Percentiles rank a stretch among this genome's conserved stretches.
phyloP scores from a whole-genome alignment of 2,113 vertebrate genomes.

The Oryzias curvinotus region DNA sequence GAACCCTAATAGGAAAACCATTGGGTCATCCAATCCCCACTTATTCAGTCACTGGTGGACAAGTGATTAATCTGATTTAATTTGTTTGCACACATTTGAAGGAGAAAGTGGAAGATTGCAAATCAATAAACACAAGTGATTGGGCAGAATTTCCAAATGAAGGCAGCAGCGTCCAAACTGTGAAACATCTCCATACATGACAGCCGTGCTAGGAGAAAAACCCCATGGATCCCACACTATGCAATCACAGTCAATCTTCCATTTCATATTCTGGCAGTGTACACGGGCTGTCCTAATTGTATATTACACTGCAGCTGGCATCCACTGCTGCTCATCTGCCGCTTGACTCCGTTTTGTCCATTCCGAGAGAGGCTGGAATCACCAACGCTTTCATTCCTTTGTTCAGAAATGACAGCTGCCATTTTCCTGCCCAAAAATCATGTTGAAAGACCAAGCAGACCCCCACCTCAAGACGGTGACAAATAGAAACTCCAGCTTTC shows the following conservation, averaged over 20 bases:
- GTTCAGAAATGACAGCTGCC: slow-evolving; percentile 57
- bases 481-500: slow-evolving; percentile 10
- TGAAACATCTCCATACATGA: slow-evolving; percentile 8
- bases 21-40: too few relatives aligned
- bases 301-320: slow-evolving; percentile 61
- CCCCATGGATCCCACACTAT: slow-evolving; percentile 11
- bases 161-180: slow-evolving; percentile 4
- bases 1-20: too few relatives aligned
- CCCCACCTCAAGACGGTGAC: slow-evolving; percentile 17
- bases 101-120: too few relatives aligned
- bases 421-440: slow-evolving; percentile 30
- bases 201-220: slow-evolving; percentile 18
- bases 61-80: too few relatives aligned
- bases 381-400: slow-evolving; percentile 47
- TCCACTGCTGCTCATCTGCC: slow-evolving; percentile 22
- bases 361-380: slow-evolving; percentile 6
- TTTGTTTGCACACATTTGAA: too few relatives aligned
- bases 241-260: slow-evolving; percentile 52
- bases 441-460: slow-evolving; percentile 33
- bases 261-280: slow-evolving; percentile 58
- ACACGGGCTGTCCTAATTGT: slow-evolving; percentile 56
- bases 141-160: background rate
- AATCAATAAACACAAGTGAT: too few relatives aligned
- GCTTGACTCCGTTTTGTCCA: slow-evolving; percentile 25
- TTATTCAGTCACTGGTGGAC: too few relatives aligned